Evolutionary conservation across 2,888 invertebrate genomes (phyloP), one percentile per base, ranked within the genome.

Genomic region (Euspilapteryx auroguttella): DNA sequence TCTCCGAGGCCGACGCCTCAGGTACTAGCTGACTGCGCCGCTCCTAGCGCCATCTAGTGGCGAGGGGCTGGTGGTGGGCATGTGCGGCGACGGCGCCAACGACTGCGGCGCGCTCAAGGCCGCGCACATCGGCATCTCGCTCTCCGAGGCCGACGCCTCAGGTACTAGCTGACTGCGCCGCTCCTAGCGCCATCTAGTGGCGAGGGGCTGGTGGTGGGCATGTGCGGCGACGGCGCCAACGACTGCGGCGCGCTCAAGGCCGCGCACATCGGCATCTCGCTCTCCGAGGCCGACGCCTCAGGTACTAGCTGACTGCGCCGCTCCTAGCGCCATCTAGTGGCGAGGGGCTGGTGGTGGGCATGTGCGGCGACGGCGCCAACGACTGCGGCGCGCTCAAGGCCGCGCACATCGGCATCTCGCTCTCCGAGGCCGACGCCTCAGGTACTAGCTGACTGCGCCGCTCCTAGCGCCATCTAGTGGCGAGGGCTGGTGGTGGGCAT

Each of bases 41-140:
- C 61, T 91, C 28, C 79, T 92, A 5, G 76, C 82, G 24, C 78
- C 81, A 12, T 62, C 90, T 25, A 87, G 91, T 66, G 82, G 78
- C 38, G 75, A 85, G 25, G 85, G 81, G 34, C 81, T 83, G 44
- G 75, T 83, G 25, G 86, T 86, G 30, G 85, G 86, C 29, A 84
- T 83, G 83, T 82, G 83, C 51, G 87, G 84, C 14, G 86, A 87
- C 52, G 87, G 87, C 15, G 87, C 87, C 14, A 87, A 94, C 61
- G 94, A 94, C 62, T 94, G 93, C 55, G 92, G 93, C 24, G 92
- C 93, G 3, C 65, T 93, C 28, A 89, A 90, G 62, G 88, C 89
- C 8, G 93, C 93, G 0, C 90, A 94, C 49, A 86, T 89, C 15
- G 94, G 94, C 13, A 85, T 94, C 34, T 93, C 93, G 1, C 77